Base-by-base conservation (phyloP, 2,797 vertebrate species). In the Prionace glauca region DNA sequence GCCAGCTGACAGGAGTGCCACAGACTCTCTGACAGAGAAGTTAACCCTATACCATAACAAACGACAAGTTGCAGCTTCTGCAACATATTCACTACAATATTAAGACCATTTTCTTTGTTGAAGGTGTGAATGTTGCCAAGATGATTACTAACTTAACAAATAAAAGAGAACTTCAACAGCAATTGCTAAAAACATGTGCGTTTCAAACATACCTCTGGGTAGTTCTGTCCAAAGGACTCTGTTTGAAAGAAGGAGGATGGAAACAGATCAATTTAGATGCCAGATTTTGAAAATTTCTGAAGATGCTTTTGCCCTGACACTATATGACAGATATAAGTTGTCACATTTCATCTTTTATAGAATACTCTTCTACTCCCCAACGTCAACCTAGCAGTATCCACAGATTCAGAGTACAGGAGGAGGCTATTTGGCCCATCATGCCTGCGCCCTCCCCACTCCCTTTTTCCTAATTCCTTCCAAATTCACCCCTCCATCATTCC, bases 221-320 rank as follows among this genome's bases (percentile, higher is more conserved):
- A 99, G 97, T 99, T 99, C 98, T 99, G 99, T 97, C 99, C 99
- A 96, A 99, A 99, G 29, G 99, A 99, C 96, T 99, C 99, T 99
- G 97, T 45, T 92, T 62, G 20, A 20, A 97, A 95, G 96, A 95
- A 97, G 96, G 0, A 97, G 95, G 96, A 65, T 96, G 20, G 84
- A 9, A 29, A 29, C 24, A 45, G 56, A 95, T 79, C 62, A 93
- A 72, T 62, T 92, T 22, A 71, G 65, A 95, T 32, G 29, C 5
- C 45, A 94, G 45, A 41, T 45, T 65, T 16, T 50, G 71, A 74
- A 32, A 20, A 94, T 16, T 3, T 32, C 50, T 65, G 16, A 93
- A 36, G 62, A 24, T 41, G 16, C 0, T 56, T 50, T 74, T 50
- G 50, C 11, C 41, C 24, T 74, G 32, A 1, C 62, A 10, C 86